Evolutionary conservation across 2,888 invertebrate genomes (phyloP).

Genomic region (Neuroscelio doddi): DNA sequence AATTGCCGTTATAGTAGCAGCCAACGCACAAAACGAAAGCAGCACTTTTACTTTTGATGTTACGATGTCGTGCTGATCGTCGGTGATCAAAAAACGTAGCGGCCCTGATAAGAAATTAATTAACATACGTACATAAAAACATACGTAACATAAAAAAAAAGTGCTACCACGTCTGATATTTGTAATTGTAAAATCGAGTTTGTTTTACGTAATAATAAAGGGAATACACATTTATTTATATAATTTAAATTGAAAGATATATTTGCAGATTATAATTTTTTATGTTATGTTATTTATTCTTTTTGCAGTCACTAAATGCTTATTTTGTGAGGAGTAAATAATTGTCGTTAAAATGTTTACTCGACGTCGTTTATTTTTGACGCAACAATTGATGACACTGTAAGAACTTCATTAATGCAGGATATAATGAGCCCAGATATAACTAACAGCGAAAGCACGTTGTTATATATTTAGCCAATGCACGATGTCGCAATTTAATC

Average conservation of each 20-base stretch:
- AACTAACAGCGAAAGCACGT: slow-evolving; percentile 16
- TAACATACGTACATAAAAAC: slow-evolving; percentile 16
- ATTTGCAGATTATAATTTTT: too few species aligned
- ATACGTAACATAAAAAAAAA: too few species aligned
- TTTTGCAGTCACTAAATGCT: too few species aligned
- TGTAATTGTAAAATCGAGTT: too few species aligned
- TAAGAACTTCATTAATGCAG: slow-evolving; percentile 23
- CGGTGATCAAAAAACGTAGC: slow-evolving; percentile 13
- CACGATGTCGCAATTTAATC: slow-evolving; percentile 9
- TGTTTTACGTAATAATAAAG: too few species aligned
- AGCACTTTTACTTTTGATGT: slow-evolving; percentile 55
- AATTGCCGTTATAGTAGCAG: slow-evolving; percentile 2
- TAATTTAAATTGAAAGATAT: too few species aligned
- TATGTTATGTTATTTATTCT: too few species aligned
- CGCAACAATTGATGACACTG: background rate
- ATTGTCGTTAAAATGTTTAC: too few species aligned
- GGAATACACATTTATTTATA: too few species aligned
- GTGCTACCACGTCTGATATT: too few species aligned
- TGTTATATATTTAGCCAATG: slow-evolving; percentile 22
- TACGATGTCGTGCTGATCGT: slow-evolving; percentile 37
- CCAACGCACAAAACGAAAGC: slow-evolving; percentile 42
- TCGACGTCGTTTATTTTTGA: too few species aligned
- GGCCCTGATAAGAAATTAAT: slow-evolving; percentile 24
- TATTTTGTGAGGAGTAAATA: too few species aligned
- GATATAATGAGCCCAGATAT: slow-evolving; percentile 20